These are phyloP conservation scores for Protobothrops mucrosquamatus DNA, from an alignment of 2,113 vertebrate species.

Conservation along the genomic window DNA sequence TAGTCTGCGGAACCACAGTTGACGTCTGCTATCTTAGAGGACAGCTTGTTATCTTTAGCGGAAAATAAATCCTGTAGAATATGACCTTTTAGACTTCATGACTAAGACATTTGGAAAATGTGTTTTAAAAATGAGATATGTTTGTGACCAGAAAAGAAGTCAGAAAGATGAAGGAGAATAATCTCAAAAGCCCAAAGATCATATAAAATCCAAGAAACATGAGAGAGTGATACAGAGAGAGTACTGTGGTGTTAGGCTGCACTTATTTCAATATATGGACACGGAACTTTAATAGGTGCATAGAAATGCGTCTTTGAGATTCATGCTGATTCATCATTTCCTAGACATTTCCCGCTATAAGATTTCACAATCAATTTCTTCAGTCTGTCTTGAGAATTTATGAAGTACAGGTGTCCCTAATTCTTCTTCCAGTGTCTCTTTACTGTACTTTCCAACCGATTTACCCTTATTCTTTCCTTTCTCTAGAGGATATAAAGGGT, in stretches of 20 bases:
- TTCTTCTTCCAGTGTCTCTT: not conserved
- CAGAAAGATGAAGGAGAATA: not conserved
- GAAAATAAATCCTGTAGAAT: slow-evolving; percentile 32
- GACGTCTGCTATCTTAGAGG: not conserved
- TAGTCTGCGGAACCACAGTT: slow-evolving; percentile 45
- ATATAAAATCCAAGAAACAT: not conserved
- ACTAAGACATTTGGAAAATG: slow-evolving; percentile 45
- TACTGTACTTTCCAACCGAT: not conserved
- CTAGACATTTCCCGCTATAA: not conserved
- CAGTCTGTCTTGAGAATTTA: not conserved
- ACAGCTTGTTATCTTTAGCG: not conserved
- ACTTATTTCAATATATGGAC: not conserved
- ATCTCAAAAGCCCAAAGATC: not conserved
- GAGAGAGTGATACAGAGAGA: not conserved
- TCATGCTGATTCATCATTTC: not conserved
- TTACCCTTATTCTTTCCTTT: not conserved
- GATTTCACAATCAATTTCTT: not conserved
- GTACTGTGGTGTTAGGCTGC: not conserved
- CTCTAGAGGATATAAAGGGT: not conserved
- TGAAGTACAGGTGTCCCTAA: not conserved
- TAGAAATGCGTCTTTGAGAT: not conserved
- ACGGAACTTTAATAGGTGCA: not conserved
- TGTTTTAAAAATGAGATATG: slow-evolving; percentile 40
- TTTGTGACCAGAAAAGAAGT: slow-evolving; percentile 34
- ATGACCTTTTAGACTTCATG: slow-evolving; percentile 58